Conservation (phyloP, 1,140 invertebrate species). For the Mamestra configurata region DNA sequence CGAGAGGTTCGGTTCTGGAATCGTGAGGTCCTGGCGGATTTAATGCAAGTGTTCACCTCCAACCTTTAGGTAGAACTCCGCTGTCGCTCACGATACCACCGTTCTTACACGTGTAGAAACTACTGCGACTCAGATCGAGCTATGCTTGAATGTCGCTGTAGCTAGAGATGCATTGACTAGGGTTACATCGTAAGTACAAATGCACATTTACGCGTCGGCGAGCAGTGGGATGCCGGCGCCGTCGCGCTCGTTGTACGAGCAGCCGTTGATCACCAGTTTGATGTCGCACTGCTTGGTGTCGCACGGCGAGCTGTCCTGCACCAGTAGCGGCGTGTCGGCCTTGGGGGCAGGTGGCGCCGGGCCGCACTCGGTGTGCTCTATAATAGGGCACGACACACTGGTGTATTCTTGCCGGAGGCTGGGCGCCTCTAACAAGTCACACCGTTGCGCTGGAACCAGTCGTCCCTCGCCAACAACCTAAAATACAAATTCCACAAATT, state of each 20-base stretch:
- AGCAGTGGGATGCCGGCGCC: conserved; percentile 80
- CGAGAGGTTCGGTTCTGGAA: background rate
- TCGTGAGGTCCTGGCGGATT: background rate
- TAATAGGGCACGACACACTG: conserved; percentile 83
- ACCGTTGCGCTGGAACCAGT: conserved; percentile 62
- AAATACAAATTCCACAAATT: background rate
- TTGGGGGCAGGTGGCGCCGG: background rate
- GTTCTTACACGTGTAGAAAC: background rate
- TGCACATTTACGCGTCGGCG: conserved; percentile 69
- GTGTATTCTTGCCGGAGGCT: conserved; percentile 78
- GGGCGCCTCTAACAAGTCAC: conserved; percentile 76
- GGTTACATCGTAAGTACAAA: conserved; percentile 52
- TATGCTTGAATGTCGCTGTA: conserved; percentile 23
- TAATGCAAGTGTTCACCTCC: conserved; percentile 12
- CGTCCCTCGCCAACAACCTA: conserved; percentile 78
- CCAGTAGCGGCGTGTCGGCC: conserved; percentile 24
- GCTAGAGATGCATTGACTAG: conserved; percentile 60
- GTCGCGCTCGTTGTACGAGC: conserved; percentile 64
- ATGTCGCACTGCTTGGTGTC: background rate
- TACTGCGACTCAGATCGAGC: conserved; percentile 24
- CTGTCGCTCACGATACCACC: conserved; percentile 8
- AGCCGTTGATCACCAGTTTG: conserved; percentile 77
- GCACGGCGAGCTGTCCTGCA: conserved; percentile 22
- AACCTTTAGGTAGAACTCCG: conserved; percentile 33
- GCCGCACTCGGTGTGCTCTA: conserved; percentile 71